Conservation (phyloP, 2,113 vertebrate species). For the Callipepla californica region DNA sequence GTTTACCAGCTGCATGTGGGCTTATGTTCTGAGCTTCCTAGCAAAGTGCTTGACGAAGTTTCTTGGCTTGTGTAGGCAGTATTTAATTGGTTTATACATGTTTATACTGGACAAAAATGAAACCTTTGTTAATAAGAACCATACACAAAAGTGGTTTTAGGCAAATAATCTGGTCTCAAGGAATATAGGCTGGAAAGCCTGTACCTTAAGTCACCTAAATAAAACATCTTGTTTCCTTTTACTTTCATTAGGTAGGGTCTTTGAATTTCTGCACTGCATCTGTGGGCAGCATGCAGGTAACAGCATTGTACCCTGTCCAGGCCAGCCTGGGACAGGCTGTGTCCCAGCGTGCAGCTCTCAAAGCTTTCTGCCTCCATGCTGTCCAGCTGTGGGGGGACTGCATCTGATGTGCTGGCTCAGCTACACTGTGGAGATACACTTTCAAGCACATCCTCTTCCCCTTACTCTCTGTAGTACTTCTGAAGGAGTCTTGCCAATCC, state of each 20-base stretch:
- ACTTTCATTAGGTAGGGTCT: background rate
- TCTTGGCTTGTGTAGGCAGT: background rate
- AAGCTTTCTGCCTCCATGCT: background rate
- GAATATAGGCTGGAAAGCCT: background rate
- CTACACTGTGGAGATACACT: background rate
- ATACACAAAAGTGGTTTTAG: background rate
- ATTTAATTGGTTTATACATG: background rate
- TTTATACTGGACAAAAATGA: background rate
- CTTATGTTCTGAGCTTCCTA: background rate
- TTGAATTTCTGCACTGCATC: background rate
- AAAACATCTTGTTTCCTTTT: background rate
- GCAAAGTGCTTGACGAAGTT: background rate
- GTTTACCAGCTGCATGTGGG: background rate
- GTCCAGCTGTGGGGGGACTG: rapidly evolving
- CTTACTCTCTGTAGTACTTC: rapidly evolving
- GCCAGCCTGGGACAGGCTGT: rapidly evolving
- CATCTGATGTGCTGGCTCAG: no score
- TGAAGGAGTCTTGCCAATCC: background rate
- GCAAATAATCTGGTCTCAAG: background rate
- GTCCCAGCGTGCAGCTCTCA: background rate
- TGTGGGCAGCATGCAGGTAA: background rate
- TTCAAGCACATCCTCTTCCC: background rate
- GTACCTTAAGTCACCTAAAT: background rate
- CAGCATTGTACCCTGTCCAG: rapidly evolving
- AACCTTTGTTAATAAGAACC: background rate